Evolutionary conservation across 1,140 invertebrate species (phyloP), one percentile per base, ranked within the genome.

Genomic region (Micrasema minimum): DNA sequence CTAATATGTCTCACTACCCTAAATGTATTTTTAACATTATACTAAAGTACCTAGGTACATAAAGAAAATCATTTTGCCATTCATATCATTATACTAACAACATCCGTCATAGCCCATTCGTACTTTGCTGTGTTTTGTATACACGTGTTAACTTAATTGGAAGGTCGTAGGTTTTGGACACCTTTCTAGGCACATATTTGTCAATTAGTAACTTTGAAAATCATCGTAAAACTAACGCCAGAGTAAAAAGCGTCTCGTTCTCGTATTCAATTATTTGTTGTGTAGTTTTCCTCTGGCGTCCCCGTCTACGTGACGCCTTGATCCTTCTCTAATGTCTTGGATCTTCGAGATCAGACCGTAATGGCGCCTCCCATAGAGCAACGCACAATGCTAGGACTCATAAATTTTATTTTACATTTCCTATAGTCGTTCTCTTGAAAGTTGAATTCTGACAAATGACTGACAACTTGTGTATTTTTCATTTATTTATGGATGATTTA

Each of bases 401-500:
- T 62, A 43, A 62, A 62, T 62, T 62, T 62, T 46, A 43, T 62
- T 62, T 46, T 26, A 45, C 38, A 62, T 46, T 62, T 62, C 59
- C 59, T 62, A 62, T 23, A 45, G 18, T 43, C 14, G n/a, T 16
- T 11, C 22, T 1, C 2, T 10, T 12, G 16, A 14, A 23, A 45
- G 53, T 6, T 14, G 38, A 62, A 7, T n/a, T 37, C 53, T 35
- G 53, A 37, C 12, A n/a, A n/a, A n/a, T n/a, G n/a, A n/a, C n/a
- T n/a, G n/a, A n/a, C n/a, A n/a, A n/a, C n/a, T n/a, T n/a, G n/a
- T n/a, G n/a, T n/a, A n/a, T n/a, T n/a, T n/a, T n/a, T n/a, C n/a
- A n/a, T n/a, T n/a, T n/a, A n/a, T n/a, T n/a, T n/a, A n/a, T n/a
- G n/a, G n/a, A n/a, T n/a, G n/a, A n/a, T n/a, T n/a, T n/a, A n/a